Conservation (phyloP, 2,888 invertebrate genomes). For the Invenusta paracnida region DNA sequence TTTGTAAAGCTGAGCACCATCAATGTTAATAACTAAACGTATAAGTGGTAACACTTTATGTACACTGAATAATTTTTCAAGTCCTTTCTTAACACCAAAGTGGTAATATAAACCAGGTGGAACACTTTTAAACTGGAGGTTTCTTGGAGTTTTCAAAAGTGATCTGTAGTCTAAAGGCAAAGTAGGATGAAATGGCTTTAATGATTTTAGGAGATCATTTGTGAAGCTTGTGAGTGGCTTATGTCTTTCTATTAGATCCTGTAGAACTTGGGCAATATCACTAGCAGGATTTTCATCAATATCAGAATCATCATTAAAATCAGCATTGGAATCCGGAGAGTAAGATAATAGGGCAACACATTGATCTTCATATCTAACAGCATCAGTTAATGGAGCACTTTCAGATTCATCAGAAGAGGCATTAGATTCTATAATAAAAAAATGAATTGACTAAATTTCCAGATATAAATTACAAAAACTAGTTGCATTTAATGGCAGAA, state of each 20-base stretch:
- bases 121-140: neutral
- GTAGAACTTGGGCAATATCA: neutral
- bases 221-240: neutral
- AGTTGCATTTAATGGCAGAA: too few relatives aligned
- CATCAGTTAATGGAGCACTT: neutral
- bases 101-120: neutral
- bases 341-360: neutral
- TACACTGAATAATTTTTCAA: neutral
- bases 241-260: neutral
- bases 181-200: neutral
- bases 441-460: too few relatives aligned
- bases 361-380: neutral
- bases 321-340: too few relatives aligned
- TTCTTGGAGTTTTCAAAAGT: neutral
- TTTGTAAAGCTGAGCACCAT: neutral
- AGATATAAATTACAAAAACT: too few relatives aligned
- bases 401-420: neutral
- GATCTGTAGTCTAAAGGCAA: neutral
- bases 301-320: neutral
- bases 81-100: neutral
- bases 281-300: neutral
- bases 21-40: neutral
- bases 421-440: neutral
- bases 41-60: neutral
- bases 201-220: neutral